Conservation (phyloP, 2,888 invertebrate species). For the Netelia melanura region DNA sequence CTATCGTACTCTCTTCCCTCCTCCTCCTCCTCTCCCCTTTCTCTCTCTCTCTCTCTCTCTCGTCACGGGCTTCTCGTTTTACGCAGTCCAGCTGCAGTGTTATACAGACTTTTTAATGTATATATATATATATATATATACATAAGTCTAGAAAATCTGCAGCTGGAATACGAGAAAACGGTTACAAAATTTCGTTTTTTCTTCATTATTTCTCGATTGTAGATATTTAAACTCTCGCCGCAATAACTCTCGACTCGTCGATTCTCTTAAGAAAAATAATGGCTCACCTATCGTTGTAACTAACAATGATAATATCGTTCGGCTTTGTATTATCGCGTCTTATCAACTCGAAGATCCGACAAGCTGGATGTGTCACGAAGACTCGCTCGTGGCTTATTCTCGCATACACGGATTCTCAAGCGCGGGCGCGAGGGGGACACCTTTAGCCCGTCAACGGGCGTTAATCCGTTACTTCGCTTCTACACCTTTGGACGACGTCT, state of each 20-base stretch:
- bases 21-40: too few relatives aligned
- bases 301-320: neutral
- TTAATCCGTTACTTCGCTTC: constrained; percentile 54
- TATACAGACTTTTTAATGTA: neutral
- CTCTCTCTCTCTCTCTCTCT: neutral
- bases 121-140: neutral
- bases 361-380: constrained; percentile 21
- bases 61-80: constrained; percentile 51
- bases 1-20: neutral
- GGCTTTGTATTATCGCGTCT: neutral
- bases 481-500: constrained; percentile 45
- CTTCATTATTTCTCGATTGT: too few relatives aligned
- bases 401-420: neutral
- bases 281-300: too few relatives aligned
- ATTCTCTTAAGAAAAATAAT: too few relatives aligned
- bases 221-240: too few relatives aligned
- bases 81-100: constrained; percentile 40
- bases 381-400: constrained; percentile 20
- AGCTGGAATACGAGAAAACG: neutral
- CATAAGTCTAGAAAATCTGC: neutral
- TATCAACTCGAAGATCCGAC: constrained; percentile 12
- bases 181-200: too few relatives aligned
- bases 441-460: constrained; percentile 46
- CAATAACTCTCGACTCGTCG: too few relatives aligned
- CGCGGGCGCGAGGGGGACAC: constrained; percentile 26